Evolutionary conservation across 2,797 vertebrate species (phyloP), one percentile per base, ranked within the genome.

Genomic region (Mycteria americana): DNA sequence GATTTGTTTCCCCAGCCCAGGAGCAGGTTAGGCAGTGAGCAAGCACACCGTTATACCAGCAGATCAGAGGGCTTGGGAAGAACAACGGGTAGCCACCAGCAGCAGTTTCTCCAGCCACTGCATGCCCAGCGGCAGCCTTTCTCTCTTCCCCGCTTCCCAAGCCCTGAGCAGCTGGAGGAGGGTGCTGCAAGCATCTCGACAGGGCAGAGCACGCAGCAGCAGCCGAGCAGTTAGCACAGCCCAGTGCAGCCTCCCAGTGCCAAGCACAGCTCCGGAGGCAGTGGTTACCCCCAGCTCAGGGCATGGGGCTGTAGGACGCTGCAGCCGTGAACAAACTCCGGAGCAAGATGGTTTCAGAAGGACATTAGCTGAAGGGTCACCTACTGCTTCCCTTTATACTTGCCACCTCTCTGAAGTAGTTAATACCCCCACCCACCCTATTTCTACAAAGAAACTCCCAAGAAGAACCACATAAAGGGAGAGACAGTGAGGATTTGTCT

Each of bases 401-500:
- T 92, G 28, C 37, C 41, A 63, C 57, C 12, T 81, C 41, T 92
- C 68, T 72, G 37, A 87, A 28, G 28, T 67, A 48, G 35, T 82
- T 93, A 82, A 89, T 85, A 84, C 30, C 30, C 48, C 46, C 56
- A 39, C 24, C 25, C 45, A 69, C 51, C 27, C 9, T 78, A 74
- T 80, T 95, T 93, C 78, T 87, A 54, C 31, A 83, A 69, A 37
- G 41, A 75, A 72, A 39, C 28, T 88, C 57, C 7, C 85, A 88
- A 72, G 68, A 83, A 90, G n/a, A 85, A 50, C 13, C 10, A 30
- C 37, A 69, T 57, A 88, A 89, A 75, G 30, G n/a, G 60, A 95
- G 80, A 94, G 94, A 91, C 41, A 94, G 79, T 59, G 51, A 80
- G 39, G 28, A 74, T 95, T 94, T 83, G 21, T 85, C 75, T 95